Percentiles rank a stretch among this genome's conserved stretches.
phyloP scores from a whole-genome alignment of 2,797 vertebrate genomes.

The Sebastes matsubarae region DNA sequence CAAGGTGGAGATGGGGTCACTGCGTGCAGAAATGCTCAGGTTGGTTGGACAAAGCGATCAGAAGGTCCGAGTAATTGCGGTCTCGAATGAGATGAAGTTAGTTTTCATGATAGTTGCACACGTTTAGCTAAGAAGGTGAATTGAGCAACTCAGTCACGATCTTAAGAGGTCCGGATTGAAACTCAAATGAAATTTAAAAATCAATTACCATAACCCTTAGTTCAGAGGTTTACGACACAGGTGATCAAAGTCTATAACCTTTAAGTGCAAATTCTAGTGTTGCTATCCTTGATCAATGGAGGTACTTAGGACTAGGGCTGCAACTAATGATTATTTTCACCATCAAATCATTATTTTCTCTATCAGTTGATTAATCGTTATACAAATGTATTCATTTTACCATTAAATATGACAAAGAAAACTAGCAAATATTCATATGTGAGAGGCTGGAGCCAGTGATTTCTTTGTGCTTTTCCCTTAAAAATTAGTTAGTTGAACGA shows the following conservation, averaged over 20 bases:
- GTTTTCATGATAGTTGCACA: neutral
- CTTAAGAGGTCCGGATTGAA: neutral
- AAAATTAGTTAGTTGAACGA: neutral
- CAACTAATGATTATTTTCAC: neutral
- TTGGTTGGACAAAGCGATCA: conserved; percentile 40
- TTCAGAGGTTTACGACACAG: neutral
- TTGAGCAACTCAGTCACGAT: neutral
- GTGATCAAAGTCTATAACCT: neutral
- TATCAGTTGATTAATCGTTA: neutral
- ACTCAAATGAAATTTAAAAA: neutral
- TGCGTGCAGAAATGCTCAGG: conserved; percentile 87
- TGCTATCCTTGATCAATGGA: neutral
- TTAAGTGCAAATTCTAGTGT: neutral
- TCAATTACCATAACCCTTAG: neutral
- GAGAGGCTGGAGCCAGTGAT: neutral
- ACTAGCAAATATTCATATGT: neutral
- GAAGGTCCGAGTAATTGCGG: neutral
- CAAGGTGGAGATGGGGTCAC: conserved; percentile 85
- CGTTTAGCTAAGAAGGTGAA: neutral
- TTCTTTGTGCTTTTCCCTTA: neutral
- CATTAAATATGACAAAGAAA: neutral
- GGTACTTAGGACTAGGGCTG: neutral
- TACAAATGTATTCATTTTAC: neutral
- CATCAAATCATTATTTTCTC: neutral
- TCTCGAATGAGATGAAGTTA: neutral